A percentile compares a stretch with the other conserved stretches of the same genome.
These are phyloP conservation scores for Acanthurus leucopareius DNA, from an alignment of 2,797 vertebrate genomes.

Conservation along the genomic window DNA sequence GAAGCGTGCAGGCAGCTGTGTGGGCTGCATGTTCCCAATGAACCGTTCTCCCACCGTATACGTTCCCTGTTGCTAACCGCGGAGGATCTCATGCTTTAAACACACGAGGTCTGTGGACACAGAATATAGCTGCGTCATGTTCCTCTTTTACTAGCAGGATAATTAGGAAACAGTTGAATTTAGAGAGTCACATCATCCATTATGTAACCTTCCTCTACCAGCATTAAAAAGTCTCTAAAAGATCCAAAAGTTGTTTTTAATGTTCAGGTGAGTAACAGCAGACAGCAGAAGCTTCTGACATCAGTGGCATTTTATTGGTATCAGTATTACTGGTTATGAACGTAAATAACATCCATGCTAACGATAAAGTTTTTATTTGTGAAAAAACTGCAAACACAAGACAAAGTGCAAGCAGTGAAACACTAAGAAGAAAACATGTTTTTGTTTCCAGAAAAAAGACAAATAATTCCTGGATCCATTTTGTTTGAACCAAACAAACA, in stretches of 20 bases:
- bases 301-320: no score
- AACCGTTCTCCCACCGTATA: background rate
- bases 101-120: background rate
- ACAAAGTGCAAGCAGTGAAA: no score
- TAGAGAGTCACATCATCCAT: background rate
- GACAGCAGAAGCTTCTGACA: background rate
- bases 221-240: background rate
- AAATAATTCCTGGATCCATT: no score
- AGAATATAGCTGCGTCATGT: background rate
- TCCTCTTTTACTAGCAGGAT: background rate
- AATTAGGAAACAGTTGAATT: background rate
- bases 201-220: background rate
- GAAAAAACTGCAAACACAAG: background rate
- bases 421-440: no score
- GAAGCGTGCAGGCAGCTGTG: conserved; percentile 49
- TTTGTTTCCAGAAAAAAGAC: no score
- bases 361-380: background rate
- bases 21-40: conserved; percentile 59
- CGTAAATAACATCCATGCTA: background rate
- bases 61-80: background rate
- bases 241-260: conserved; percentile 15
- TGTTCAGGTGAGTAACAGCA: background rate
- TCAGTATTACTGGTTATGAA: background rate
- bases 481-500: no score
- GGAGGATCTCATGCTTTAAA: conserved; percentile 8